These are phyloP conservation scores for Drosophila neutralis DNA, from an alignment of 2,888 invertebrate genomes.

Conservation along the genomic window DNA sequence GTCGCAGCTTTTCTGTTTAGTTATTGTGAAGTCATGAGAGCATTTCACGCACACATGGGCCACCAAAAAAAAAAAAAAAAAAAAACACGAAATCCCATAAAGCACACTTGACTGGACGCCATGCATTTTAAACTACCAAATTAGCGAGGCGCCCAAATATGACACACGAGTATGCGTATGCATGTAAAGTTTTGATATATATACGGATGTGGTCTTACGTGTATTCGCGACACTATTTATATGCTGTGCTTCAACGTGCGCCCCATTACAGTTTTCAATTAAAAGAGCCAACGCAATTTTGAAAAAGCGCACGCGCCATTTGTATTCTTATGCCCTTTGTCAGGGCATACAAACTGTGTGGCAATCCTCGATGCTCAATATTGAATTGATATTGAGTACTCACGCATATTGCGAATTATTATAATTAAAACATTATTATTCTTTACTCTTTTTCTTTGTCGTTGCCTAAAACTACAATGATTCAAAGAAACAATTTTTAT, in stretches of 20 bases:
- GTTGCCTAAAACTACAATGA: too few species aligned
- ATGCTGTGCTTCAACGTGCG: constrained; percentile 21
- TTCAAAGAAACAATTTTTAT: too few species aligned
- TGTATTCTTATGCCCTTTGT: constrained; percentile 26
- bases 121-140: constrained; percentile 64
- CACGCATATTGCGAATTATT: neutral
- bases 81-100: constrained; percentile 4
- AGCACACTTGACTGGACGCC: constrained; percentile 42
- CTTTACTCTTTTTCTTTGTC: too few species aligned
- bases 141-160: constrained; percentile 45
- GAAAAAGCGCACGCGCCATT: constrained; percentile 50
- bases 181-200: neutral
- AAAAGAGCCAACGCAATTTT: constrained; percentile 52
- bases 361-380: neutral
- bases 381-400: neutral
- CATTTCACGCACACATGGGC: constrained; percentile 43
- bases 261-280: constrained; percentile 60
- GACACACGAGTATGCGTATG: neutral
- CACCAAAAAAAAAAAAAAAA: constrained; percentile 1
- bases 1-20: constrained; percentile 49
- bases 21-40: constrained; percentile 58
- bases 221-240: constrained; percentile 17
- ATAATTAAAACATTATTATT: neutral
- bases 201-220: constrained; percentile 24
- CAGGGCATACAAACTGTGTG: neutral